Percentiles rank a stretch among this genome's conserved stretches.
These are phyloP conservation scores for Phymatocera aterrima DNA, from an alignment of 2,888 invertebrate genomes.

Conservation along the genomic window DNA sequence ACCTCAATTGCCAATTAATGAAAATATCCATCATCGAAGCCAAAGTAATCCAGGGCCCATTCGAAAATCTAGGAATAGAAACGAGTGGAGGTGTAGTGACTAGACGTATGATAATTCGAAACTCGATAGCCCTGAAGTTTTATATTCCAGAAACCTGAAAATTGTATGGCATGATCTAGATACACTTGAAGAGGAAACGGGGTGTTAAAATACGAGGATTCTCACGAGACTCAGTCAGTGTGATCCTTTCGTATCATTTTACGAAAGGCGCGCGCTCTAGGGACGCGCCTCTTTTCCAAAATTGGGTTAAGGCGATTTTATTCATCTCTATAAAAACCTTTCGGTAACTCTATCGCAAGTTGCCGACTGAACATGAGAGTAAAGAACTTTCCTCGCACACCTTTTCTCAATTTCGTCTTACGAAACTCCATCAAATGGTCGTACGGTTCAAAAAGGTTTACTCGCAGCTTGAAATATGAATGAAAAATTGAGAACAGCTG, in stretches of 20 bases:
- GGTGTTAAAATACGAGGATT: constrained; percentile 15
- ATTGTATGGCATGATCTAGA: too few species aligned
- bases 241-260: constrained; percentile 8
- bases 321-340: neutral
- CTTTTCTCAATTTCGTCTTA: neutral
- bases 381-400: neutral
- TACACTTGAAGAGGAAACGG: neutral
- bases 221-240: constrained; percentile 24
- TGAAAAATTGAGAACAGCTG: too few species aligned
- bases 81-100: neutral
- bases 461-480: too few species aligned
- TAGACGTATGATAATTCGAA: neutral
- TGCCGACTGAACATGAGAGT: neutral
- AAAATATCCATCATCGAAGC: neutral
- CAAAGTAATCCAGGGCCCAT: too few species aligned
- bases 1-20: neutral
- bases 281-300: neutral
- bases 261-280: constrained; percentile 12
- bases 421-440: too few species aligned
- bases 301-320: neutral
- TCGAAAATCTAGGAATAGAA: neutral
- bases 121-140: neutral
- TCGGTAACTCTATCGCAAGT: neutral
- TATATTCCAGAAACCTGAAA: neutral
- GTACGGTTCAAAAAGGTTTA: too few species aligned